These are phyloP conservation scores for Regulus satrapa DNA, from an alignment of 2,113 vertebrate genomes.

Conservation along the genomic window DNA sequence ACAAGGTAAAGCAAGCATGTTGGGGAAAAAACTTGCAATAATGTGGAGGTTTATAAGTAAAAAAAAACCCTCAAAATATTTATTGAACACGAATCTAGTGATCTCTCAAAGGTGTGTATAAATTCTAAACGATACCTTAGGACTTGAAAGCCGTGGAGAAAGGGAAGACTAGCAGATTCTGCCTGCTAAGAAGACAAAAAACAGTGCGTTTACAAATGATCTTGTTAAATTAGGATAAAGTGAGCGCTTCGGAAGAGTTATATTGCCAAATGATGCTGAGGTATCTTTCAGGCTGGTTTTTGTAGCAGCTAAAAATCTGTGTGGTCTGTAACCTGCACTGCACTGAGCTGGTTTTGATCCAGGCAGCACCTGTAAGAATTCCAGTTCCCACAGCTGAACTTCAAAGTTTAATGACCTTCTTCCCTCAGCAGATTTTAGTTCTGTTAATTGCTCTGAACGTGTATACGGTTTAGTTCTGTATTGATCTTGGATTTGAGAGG, in stretches of 20 bases:
- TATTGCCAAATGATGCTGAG: not conserved
- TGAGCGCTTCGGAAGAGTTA: not conserved
- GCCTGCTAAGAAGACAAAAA: not conserved
- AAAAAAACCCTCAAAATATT: not conserved
- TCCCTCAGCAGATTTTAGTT: not conserved
- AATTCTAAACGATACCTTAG: not conserved
- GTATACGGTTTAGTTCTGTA: not conserved
- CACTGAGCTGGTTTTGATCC: not conserved
- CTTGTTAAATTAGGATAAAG: not conserved
- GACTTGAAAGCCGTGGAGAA: not conserved
- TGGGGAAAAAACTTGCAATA: not conserved
- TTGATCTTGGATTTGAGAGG: not conserved
- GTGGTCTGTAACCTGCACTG: not conserved
- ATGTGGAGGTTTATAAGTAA: not conserved
- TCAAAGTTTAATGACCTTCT: not conserved
- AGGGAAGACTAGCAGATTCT: not conserved
- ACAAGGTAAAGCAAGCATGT: slow-evolving; percentile 82
- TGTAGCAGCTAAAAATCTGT: not conserved
- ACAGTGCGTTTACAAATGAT: not conserved
- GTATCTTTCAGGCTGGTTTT: not conserved
- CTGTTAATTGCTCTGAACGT: not conserved
- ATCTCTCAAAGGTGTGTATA: not conserved
- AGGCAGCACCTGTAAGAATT: not conserved
- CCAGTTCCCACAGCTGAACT: not conserved
- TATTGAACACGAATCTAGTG: not conserved